Percentiles rank a stretch among this genome's conserved stretches.
phyloP scores from a whole-genome alignment of 2,797 vertebrate genomes.

The Hirundo rustica region DNA sequence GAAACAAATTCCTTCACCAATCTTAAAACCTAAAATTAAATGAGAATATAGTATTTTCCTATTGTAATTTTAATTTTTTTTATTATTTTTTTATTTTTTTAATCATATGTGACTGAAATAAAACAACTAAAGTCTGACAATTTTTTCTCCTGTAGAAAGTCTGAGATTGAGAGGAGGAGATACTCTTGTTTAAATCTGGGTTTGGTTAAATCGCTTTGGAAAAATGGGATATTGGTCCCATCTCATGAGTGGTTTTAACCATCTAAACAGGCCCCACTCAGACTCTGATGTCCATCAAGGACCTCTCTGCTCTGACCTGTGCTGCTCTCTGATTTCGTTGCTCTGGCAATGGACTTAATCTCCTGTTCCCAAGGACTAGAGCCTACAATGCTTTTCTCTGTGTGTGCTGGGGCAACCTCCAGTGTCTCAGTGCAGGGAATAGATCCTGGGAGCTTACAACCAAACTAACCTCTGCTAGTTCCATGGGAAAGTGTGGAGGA shows the following conservation, averaged over 20 bases:
- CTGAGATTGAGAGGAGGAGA: not conserved
- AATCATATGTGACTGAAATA: not conserved
- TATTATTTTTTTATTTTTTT: not conserved
- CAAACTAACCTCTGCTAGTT: not conserved
- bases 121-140: not conserved
- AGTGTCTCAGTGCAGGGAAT: not conserved
- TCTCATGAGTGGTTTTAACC: not conserved
- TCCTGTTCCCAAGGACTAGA: not conserved
- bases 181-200: not conserved
- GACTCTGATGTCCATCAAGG: not conserved
- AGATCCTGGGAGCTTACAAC: not conserved
- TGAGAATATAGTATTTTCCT: not conserved
- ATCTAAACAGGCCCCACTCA: not conserved
- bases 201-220: not conserved
- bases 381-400: not conserved
- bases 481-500: not conserved
- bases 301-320: not conserved
- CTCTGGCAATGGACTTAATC: not conserved
- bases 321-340: not conserved
- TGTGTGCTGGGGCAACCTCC: not conserved
- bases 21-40: not conserved
- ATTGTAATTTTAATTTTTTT: not conserved
- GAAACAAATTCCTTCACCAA: not conserved
- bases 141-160: not conserved
- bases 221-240: not conserved